Evolutionary conservation across 2,113 vertebrate species (phyloP).

Genomic region (Phocoena sinus): DNA sequence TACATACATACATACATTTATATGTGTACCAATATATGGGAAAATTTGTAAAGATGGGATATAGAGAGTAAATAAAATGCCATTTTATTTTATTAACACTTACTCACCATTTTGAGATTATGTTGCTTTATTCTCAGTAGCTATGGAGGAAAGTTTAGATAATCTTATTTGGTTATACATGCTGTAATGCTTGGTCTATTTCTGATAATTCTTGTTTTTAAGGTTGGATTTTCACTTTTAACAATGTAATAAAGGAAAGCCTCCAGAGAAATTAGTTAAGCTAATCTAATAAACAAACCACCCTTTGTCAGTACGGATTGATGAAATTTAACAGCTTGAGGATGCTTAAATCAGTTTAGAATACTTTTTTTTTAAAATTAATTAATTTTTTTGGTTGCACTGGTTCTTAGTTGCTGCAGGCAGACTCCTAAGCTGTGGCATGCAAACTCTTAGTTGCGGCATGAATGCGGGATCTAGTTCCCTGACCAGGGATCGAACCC

Average conservation of each 20-base stretch:
- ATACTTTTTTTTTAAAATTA: background rate
- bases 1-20: background rate
- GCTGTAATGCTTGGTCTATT: background rate
- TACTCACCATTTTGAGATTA: background rate
- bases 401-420: no score
- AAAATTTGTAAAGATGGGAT: background rate
- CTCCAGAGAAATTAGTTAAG: background rate
- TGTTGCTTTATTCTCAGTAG: background rate
- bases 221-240: background rate
- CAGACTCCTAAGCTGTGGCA: no score
- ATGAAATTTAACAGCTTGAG: background rate
- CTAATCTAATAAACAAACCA: background rate
- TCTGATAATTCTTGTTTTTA: background rate
- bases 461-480: no score
- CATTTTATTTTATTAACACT: background rate
- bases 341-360: background rate
- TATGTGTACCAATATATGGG: background rate
- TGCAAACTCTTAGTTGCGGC: no score
- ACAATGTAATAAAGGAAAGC: background rate
- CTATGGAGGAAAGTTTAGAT: background rate
- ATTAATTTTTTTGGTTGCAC: no score
- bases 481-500: no score
- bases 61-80: background rate
- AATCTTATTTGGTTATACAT: background rate
- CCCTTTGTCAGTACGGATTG: background rate